phyloP scores from a whole-genome alignment of 2,888 invertebrate species.

The Athalia cordata region DNA sequence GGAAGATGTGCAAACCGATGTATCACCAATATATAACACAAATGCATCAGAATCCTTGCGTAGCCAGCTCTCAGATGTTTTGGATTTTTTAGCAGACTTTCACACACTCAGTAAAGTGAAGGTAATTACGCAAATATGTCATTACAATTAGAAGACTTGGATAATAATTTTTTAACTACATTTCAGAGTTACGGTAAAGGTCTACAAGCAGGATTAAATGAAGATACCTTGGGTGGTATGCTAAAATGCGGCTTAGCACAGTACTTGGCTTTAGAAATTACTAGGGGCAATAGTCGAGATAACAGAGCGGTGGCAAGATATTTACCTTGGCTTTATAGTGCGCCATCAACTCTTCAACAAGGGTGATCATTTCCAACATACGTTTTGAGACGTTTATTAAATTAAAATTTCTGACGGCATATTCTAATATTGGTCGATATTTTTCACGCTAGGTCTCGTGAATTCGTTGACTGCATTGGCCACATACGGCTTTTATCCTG shows the following conservation, averaged over 20 bases:
- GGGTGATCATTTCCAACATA: slow-evolving; percentile 76
- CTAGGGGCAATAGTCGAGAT: slow-evolving; percentile 89
- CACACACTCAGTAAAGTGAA: slow-evolving; percentile 97
- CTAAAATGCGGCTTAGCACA: slow-evolving; percentile 97
- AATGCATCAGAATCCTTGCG: slow-evolving; percentile 96
- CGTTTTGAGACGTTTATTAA: too few species aligned
- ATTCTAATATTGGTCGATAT: slow-evolving; percentile 6
- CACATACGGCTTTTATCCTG: slow-evolving; percentile 97
- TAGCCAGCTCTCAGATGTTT: slow-evolving; percentile 91
- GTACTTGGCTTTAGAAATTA: slow-evolving; percentile 95
- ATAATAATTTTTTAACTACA: not conserved
- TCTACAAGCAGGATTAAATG: slow-evolving; percentile 85
- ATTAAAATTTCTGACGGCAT: too few species aligned
- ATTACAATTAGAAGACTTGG: not conserved
- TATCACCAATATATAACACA: slow-evolving; percentile 80
- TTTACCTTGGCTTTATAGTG: slow-evolving; percentile 93
- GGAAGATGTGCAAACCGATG: slow-evolving; percentile 74
- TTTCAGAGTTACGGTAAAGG: slow-evolving; percentile 83
- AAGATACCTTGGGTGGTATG: slow-evolving; percentile 96
- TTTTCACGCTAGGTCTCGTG: slow-evolving; percentile 82
- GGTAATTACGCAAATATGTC: slow-evolving; percentile 75
- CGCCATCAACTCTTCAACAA: slow-evolving; percentile 87
- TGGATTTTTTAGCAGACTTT: slow-evolving; percentile 96
- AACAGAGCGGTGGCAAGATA: slow-evolving; percentile 87
- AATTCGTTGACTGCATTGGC: slow-evolving; percentile 95